Conservation (phyloP, 2,888 invertebrate genomes). For the Rhagophthalmus giganteus region DNA sequence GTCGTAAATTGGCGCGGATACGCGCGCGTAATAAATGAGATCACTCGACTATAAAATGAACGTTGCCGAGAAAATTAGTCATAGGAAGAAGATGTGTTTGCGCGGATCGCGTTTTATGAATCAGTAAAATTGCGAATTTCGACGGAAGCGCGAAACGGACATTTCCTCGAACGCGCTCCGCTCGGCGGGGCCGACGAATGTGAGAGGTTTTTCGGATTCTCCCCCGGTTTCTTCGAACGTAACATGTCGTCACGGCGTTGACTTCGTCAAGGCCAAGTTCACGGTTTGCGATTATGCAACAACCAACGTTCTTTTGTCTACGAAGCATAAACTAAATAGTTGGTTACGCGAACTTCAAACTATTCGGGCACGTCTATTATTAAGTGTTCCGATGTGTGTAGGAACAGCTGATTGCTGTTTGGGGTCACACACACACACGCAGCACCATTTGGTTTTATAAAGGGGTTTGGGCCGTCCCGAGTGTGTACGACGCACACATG, state of each 20-base stretch:
- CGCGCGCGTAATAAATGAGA: no score
- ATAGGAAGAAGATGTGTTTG: conserved; percentile 6
- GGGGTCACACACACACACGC: no score
- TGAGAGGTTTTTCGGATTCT: conserved; percentile 25
- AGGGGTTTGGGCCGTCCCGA: no score
- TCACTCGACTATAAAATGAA: conserved; percentile 18
- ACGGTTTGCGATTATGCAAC: conserved; percentile 31
- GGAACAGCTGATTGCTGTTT: conserved; percentile 16
- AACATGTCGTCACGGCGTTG: conserved; percentile 29
- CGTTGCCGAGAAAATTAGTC: conserved; percentile 16
- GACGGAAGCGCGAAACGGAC: conserved; percentile 9
- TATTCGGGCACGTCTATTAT: no score
- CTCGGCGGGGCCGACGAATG: conserved; percentile 4
- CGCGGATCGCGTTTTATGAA: not conserved
- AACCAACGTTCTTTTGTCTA: conserved; percentile 28
- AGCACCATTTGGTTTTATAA: no score
- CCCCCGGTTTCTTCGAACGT: conserved; percentile 26
- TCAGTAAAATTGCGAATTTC: conserved; percentile 4
- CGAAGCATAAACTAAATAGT: conserved; percentile 17
- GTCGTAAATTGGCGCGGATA: no score
- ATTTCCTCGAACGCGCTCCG: conserved; percentile 8
- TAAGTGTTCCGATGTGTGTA: no score
- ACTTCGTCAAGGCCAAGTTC: conserved; percentile 35
- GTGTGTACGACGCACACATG: no score
- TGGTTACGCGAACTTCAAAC: no score